Conservation (phyloP, 2,888 invertebrate genomes). For the Clivina fossor region DNA sequence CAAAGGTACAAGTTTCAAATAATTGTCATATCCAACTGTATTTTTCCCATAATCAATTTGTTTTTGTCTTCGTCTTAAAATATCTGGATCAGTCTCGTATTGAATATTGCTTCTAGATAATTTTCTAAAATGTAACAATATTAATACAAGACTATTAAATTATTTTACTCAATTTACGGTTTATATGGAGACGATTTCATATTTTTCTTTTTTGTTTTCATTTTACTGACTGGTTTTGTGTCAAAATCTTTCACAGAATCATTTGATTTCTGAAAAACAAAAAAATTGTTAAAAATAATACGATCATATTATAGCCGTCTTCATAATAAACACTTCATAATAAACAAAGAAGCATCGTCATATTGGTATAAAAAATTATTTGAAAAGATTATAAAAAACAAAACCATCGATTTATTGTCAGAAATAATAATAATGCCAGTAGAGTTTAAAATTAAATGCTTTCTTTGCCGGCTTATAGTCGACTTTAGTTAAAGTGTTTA, state of each 20-base stretch:
- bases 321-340: no score
- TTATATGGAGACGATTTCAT: conserved; percentile 21
- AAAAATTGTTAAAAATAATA: not conserved
- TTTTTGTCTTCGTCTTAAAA: conserved; percentile 80
- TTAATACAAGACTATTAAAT: no score
- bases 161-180: conserved; percentile 9
- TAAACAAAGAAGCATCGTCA: no score
- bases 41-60: conserved; percentile 96
- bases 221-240: conserved; percentile 3
- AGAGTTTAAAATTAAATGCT: no score
- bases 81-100: conserved; percentile 69
- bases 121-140: conserved; percentile 36
- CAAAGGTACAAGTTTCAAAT: conserved; percentile 68
- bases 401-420: no score
- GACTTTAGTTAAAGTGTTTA: no score
- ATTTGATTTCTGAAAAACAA: conserved; percentile 15
- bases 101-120: no score
- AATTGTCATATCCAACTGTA: conserved; percentile 83
- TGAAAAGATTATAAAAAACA: no score
- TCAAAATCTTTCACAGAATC: conserved; percentile 1
- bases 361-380: no score
- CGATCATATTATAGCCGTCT: no score
- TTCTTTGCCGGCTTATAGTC: no score
- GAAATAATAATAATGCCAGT: no score
- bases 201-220: conserved; percentile 17